Evolutionary conservation across 2,888 invertebrate species (phyloP), one percentile per base, ranked within the genome.

Genomic region (Cancer borealis): DNA sequence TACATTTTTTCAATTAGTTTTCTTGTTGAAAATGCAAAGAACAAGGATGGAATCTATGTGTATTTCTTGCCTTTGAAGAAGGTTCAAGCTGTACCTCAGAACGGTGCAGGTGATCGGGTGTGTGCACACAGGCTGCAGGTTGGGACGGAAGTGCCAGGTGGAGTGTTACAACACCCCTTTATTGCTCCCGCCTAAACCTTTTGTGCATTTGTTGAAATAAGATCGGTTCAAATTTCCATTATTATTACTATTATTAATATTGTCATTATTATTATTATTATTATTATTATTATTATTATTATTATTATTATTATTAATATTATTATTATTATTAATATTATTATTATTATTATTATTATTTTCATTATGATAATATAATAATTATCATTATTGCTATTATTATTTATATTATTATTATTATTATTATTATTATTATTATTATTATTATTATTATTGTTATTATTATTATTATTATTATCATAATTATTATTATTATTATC

Each of bases 131-230:
- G 84, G 84, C 84, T 39, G 84, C 84, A 84, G 84, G 84, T 14
- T 30, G 39, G 39, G 39, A 39, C 84, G 84, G 84, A 84, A 84
- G 84, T 84, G 84, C 84, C 84, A 84, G 84, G 84, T 84, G 84
- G 84, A 39, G 39, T 14, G 39, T 6, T 30, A 39, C 84, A 84
- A 84, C 84, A 39, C 84, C 84, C 84, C 39, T 39, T 30, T 10
- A 84, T 84, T 84, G 84, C 84, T 10, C 26, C 84, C 30, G 0
- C 8, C 39, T 84, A 26, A 30, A 10, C 39, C 84, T 84, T 84
- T 39, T 84, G 84, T 84, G 12, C 39, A 14, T 84, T 30, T 30
- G 14, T 39, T 84, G 3, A 26, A 84, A 30, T 39, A 84, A n/a
- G 39, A 39, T 26, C 39, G 84, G 14, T 14, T 30, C 39, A 84